Evolutionary conservation across 1,140 invertebrate species (phyloP).

Genomic region (Philopotamus ludificatus): DNA sequence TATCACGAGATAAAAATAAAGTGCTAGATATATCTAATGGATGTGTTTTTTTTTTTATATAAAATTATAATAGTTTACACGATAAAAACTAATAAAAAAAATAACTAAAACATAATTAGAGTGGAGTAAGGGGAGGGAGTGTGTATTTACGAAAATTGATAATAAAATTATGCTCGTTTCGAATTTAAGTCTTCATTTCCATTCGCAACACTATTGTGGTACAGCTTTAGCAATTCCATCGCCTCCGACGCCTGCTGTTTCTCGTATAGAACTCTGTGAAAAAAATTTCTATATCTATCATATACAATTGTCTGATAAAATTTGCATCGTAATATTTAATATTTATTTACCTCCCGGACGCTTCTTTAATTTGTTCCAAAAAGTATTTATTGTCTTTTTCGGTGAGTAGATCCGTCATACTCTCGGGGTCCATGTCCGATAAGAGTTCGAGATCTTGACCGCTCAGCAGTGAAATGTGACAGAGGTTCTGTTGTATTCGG

Average conservation of each 20-base stretch:
- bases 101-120: neutral
- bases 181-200: constrained; percentile 52
- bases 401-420: constrained; percentile 72
- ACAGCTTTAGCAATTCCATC: constrained; percentile 69
- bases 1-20: neutral
- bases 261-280: constrained; percentile 64
- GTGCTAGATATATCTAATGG: neutral
- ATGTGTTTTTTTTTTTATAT: neutral
- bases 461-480: constrained; percentile 77
- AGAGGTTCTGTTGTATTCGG: constrained; percentile 72
- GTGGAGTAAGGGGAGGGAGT: neutral
- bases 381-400: constrained; percentile 74
- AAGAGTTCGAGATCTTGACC: constrained; percentile 76
- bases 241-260: constrained; percentile 82
- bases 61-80: neutral
- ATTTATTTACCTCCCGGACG: constrained; percentile 66
- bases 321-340: neutral
- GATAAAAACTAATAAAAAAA: neutral
- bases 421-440: constrained; percentile 83
- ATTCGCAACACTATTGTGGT: constrained; percentile 56
- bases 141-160: neutral
- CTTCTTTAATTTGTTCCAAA: constrained; percentile 79
- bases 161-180: constrained; percentile 32
- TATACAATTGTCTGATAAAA: neutral
- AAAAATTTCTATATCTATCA: neutral